Evolutionary conservation across 2,797 vertebrate species (phyloP), one percentile per base, ranked within the genome.

Genomic region (Nasua narica): DNA sequence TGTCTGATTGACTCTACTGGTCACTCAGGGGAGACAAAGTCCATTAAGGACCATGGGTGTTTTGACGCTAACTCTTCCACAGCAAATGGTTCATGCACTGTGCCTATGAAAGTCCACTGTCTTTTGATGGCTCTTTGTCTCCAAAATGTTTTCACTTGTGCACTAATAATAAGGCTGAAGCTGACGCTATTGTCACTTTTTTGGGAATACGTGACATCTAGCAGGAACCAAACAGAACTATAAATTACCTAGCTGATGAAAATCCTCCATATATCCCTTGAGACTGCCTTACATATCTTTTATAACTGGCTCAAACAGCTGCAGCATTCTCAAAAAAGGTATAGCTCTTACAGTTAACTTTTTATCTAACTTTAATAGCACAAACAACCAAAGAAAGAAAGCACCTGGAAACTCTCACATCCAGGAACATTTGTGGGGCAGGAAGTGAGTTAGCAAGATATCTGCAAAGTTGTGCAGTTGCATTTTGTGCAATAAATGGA

Each of bases 111-210:
- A 81, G 11, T 25, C 11, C 12, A 87, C 29, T 84, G 23, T 94
- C 5, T 29, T 1, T 13, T 8, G 40, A 85, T 94, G 52, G 25
- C 76, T 70, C n/a, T 95, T 88, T 94, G 3, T 74, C 90, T 65
- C 81, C 86, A 78, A 35, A 29, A 74, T 58, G 27, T 95, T 97
- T 96, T 97, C 48, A 74, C 86, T 95, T 86, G 37, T 62, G 96
- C 77, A 67, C 65, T 98, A 97, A 97, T 98, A 97, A 97, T 94
- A 97, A 94, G 88, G 62, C 81, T 91, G 81, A 95, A 83, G 67
- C 77, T 97, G 95, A 88, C 2, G 62, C 29, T 95, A 35, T 56
- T 97, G 84, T 86, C 91, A 96, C 93, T 95, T 97, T 96, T 97
- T 90, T 29, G 56, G 92, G 91, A 94, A 91, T 96, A 93, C 10